phyloP scores from a whole-genome alignment of 2,888 invertebrate species.

The Microdon myrmicae region DNA sequence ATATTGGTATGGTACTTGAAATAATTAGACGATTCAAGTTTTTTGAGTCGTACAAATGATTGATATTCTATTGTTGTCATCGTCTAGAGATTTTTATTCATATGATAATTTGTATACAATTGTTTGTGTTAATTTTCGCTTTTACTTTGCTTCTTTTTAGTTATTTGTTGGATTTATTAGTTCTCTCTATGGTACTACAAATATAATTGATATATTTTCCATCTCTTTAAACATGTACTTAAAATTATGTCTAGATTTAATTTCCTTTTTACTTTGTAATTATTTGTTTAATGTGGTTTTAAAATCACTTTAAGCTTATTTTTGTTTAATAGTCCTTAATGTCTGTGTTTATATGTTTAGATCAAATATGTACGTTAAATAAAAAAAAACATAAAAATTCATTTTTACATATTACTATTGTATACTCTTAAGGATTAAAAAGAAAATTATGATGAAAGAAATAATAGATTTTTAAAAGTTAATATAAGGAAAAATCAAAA shows the following conservation, averaged over 20 bases:
- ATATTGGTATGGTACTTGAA: background rate
- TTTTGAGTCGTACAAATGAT: conserved; percentile 9
- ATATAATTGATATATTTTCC: conserved; percentile 43
- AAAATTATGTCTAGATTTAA: conserved; percentile 44
- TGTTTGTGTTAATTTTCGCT: conserved; percentile 13
- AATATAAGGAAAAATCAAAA: conserved; percentile 37
- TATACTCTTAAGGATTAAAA: conserved; percentile 44
- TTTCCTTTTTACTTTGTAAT: conserved; percentile 26
- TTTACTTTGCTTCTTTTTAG: conserved; percentile 24
- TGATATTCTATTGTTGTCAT: conserved; percentile 4
- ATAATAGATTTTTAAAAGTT: conserved; percentile 29
- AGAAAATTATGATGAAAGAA: conserved; percentile 26
- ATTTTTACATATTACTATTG: conserved; percentile 32
- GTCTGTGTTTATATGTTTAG: conserved; percentile 29
- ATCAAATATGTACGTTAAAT: conserved; percentile 7
- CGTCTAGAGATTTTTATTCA: conserved; percentile 8
- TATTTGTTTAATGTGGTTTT: conserved; percentile 39
- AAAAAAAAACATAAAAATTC: conserved; percentile 11
- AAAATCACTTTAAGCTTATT: conserved; percentile 20
- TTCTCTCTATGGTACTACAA: conserved; percentile 33
- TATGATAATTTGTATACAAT: conserved; percentile 6
- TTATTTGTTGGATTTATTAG: conserved; percentile 35
- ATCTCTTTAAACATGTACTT: conserved; percentile 34
- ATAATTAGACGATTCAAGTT: background rate
- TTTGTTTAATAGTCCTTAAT: conserved; percentile 21